These are phyloP conservation scores for Parnassius smintheus DNA, from an alignment of 2,888 invertebrate species.

Conservation along the genomic window DNA sequence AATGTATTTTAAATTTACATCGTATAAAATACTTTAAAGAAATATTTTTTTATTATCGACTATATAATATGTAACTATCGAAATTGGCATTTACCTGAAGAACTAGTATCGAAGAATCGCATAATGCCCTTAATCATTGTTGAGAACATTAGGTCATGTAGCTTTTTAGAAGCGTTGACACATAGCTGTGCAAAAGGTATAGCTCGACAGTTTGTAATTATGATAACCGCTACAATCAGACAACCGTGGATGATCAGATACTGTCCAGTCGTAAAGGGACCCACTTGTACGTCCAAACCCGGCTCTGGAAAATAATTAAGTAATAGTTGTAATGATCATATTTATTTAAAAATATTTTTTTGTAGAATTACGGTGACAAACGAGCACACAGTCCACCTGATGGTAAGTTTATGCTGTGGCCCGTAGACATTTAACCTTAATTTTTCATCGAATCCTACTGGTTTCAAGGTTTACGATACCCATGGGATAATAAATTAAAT, in stretches of 20 bases:
- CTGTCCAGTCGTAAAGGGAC: constrained; percentile 62
- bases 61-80: too few species aligned
- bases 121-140: constrained; percentile 73
- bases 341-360: too few species aligned
- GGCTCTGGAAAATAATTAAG: constrained; percentile 60
- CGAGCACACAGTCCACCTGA: too few species aligned
- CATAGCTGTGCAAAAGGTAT: constrained; percentile 83
- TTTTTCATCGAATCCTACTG: too few species aligned
- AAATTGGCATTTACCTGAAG: constrained; percentile 68
- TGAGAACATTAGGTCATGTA: constrained; percentile 87
- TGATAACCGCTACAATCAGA: constrained; percentile 74
- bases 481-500: too few species aligned
- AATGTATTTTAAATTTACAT: too few species aligned
- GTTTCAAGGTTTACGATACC: too few species aligned
- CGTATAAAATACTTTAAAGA: too few species aligned
- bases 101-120: constrained; percentile 92
- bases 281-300: constrained; percentile 60
- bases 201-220: constrained; percentile 82
- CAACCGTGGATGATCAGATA: constrained; percentile 83
- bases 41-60: too few species aligned
- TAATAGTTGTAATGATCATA: neutral
- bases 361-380: too few species aligned
- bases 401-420: too few species aligned
- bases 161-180: constrained; percentile 83
- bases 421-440: too few species aligned